Percentiles rank a stretch among this genome's conserved stretches.
Conservation (phyloP, 1,140 invertebrate species). For the Aethina tumida region DNA sequence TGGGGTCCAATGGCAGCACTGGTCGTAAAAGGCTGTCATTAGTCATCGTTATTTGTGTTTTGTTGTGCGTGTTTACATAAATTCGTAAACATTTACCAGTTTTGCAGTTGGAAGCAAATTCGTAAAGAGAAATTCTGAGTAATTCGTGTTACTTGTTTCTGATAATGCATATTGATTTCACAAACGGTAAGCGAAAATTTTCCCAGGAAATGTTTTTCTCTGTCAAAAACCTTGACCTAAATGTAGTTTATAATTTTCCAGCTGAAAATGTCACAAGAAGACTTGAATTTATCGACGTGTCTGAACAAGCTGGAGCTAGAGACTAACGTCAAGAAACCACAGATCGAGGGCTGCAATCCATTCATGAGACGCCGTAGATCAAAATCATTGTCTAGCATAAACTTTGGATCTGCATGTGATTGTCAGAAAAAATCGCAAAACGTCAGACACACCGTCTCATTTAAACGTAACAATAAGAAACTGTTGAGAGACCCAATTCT, state of each 20-base stretch:
- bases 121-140: conserved; percentile 6
- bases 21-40: too few species aligned
- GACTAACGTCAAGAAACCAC: conserved; percentile 9
- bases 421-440: conserved; percentile 22
- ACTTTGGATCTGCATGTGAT: conserved; percentile 25
- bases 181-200: conserved; percentile 9
- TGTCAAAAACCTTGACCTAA: conserved; percentile 21
- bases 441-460: conserved; percentile 30
- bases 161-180: conserved; percentile 12
- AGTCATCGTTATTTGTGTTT: conserved; percentile 26
- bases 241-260: conserved; percentile 11
- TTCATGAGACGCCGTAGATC: conserved; percentile 29
- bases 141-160: conserved; percentile 1
- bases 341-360: conserved; percentile 22
- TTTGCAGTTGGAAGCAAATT: conserved; percentile 5
- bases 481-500: conserved; percentile 30
- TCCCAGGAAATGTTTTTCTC: conserved; percentile 10
- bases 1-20: too few species aligned
- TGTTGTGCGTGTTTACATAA: conserved; percentile 14
- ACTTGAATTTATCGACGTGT: conserved; percentile 21
- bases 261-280: conserved; percentile 29
- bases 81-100: conserved; percentile 2
- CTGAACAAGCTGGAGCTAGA: conserved; percentile 32
- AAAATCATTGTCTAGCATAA: conserved; percentile 32
- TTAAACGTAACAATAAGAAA: conserved; percentile 30